Evolutionary conservation across 2,888 invertebrate genomes (phyloP).

Genomic region (Aphrophora alni): DNA sequence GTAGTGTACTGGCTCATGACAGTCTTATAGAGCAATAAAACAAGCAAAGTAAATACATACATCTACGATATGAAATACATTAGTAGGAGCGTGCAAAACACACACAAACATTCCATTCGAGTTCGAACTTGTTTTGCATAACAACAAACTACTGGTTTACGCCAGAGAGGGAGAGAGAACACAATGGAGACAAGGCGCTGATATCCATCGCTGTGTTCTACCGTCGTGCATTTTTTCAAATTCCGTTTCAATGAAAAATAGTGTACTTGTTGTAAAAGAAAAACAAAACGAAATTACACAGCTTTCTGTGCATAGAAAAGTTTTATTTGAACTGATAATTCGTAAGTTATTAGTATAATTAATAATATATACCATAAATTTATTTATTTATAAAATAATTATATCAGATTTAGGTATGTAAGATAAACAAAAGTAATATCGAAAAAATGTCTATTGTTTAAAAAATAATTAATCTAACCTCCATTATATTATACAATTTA

Average conservation of each 20-base stretch:
- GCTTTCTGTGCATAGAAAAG: too few relatives aligned
- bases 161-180: background rate
- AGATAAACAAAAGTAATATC: too few relatives aligned
- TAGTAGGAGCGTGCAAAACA: background rate
- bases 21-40: background rate
- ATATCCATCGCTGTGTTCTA: background rate
- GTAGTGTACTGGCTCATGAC: background rate
- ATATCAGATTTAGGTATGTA: too few relatives aligned
- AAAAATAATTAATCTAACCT: too few relatives aligned
- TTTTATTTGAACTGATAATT: too few relatives aligned
- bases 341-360: too few relatives aligned
- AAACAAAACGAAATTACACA: background rate
- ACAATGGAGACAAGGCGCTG: background rate
- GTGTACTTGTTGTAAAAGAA: background rate
- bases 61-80: background rate
- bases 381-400: too few relatives aligned
- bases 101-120: background rate
- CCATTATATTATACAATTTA: too few relatives aligned
- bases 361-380: too few relatives aligned
- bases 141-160: conserved; percentile 5
- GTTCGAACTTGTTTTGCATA: background rate
- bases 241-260: background rate
- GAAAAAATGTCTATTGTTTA: too few relatives aligned
- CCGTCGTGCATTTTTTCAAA: background rate
- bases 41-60: background rate